Percentiles rank a stretch among this genome's conserved stretches.
phyloP scores from a whole-genome alignment of 2,888 invertebrate species.

The Lissocephala sabroskyi region DNA sequence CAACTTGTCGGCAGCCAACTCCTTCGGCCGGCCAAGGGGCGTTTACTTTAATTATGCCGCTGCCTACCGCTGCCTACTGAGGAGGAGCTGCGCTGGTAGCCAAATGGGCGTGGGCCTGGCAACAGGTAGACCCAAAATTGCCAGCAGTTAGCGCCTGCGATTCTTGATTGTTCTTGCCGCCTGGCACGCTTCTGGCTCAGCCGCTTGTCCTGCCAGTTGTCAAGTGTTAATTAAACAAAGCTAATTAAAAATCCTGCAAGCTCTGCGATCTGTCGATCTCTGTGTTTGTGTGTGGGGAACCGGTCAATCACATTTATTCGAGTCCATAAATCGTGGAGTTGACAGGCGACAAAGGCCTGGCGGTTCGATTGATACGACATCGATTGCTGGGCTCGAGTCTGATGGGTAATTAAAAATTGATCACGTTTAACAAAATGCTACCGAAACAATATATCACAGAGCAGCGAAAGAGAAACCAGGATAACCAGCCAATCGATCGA shows the following conservation, averaged over 20 bases:
- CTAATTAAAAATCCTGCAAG: slow-evolving; percentile 60
- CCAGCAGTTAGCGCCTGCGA: too few relatives aligned
- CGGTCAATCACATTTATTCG: slow-evolving; percentile 57
- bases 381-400: slow-evolving; percentile 31
- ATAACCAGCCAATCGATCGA: slow-evolving; percentile 49
- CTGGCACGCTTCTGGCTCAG: slow-evolving; percentile 54
- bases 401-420: slow-evolving; percentile 70
- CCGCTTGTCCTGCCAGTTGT: slow-evolving; percentile 14
- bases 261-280: too few relatives aligned
- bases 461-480: neutral
- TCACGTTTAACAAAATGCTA: slow-evolving; percentile 69
- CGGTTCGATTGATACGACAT: slow-evolving; percentile 55
- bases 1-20: neutral
- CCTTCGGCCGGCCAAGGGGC: slow-evolving; percentile 53
- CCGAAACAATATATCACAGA: slow-evolving; percentile 62
- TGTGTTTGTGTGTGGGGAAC: too few relatives aligned
- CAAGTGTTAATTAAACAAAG: slow-evolving; percentile 61
- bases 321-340: slow-evolving; percentile 64
- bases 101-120: slow-evolving; percentile 42
- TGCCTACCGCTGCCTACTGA: slow-evolving; percentile 15
- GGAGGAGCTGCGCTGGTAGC: slow-evolving; percentile 19
- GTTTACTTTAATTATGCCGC: slow-evolving; percentile 48
- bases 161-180: slow-evolving; percentile 43
- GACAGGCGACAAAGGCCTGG: slow-evolving; percentile 68
- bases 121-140: too few relatives aligned